Percentiles rank a stretch among this genome's conserved stretches.
Conservation (phyloP, 2,113 vertebrate genomes). For the Strigops habroptila region DNA sequence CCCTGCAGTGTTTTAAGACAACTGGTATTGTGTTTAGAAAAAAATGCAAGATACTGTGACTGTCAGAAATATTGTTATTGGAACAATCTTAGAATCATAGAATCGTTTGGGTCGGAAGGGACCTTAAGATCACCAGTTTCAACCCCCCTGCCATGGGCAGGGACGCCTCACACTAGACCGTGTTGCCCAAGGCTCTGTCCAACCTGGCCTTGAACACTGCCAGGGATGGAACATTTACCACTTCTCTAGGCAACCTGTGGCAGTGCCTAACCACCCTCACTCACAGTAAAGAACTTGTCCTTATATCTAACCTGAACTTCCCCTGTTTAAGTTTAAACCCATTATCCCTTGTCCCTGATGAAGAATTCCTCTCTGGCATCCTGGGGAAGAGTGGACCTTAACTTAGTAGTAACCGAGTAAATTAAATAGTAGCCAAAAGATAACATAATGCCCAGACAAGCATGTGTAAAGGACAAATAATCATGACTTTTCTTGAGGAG, state of each 20-base stretch:
- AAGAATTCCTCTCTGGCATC: not conserved
- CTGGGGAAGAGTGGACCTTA: not conserved
- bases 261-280: not conserved
- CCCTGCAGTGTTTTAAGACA: not conserved
- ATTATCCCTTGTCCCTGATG: not conserved
- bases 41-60: not conserved
- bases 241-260: not conserved
- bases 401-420: not conserved
- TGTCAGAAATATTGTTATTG: not conserved
- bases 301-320: not conserved
- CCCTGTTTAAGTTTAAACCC: not conserved
- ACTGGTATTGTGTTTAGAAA: not conserved
- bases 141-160: not conserved
- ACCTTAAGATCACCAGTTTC: not conserved
- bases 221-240: not conserved
- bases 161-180: not conserved
- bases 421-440: not conserved
- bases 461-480: not conserved
- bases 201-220: not conserved
- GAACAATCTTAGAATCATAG: not conserved
- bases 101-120: not conserved
- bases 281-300: not conserved
- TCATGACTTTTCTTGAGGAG: not conserved
- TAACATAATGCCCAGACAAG: not conserved
- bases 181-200: not conserved